Evolutionary conservation across 92 coral and sea anemone genomes (phyloP).

Genomic region (Phenganax marumi): DNA sequence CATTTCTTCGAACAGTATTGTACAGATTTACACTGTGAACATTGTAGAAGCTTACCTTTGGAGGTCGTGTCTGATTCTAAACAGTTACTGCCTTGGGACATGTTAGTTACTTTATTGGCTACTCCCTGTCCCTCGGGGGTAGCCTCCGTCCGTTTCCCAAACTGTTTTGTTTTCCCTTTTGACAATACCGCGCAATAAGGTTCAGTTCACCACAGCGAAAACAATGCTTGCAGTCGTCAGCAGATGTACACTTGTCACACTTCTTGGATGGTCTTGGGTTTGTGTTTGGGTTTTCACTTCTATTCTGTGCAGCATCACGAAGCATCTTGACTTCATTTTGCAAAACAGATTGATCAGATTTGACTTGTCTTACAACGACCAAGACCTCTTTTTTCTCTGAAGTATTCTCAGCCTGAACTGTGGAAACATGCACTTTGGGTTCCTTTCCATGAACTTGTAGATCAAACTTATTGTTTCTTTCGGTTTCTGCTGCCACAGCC

Average conservation of each 20-base stretch:
- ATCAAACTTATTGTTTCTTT: constrained; percentile 32
- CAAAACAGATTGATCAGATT: too few relatives aligned
- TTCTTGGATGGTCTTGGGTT: constrained; percentile 27
- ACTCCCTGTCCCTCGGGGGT: too few relatives aligned
- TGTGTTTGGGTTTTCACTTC: too few relatives aligned
- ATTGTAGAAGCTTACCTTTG: constrained; percentile 49
- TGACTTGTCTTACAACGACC: too few relatives aligned
- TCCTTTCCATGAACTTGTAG: constrained; percentile 8
- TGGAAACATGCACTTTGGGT: constrained; percentile 12
- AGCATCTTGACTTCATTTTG: too few relatives aligned
- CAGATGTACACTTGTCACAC: constrained; percentile 45
- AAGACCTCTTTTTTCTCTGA: too few relatives aligned
- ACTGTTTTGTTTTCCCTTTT: too few relatives aligned
- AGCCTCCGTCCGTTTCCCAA: constrained; percentile 58
- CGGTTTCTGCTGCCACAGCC: constrained; percentile 53
- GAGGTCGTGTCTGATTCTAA: constrained; percentile 42
- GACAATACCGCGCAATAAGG: constrained; percentile 48
- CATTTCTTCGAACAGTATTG: constrained; percentile 50
- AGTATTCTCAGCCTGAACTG: not conserved
- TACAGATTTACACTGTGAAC: constrained; percentile 52
- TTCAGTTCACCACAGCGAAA: constrained; percentile 54
- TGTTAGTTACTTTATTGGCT: too few relatives aligned
- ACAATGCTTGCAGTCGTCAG: constrained; percentile 49
- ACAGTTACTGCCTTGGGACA: constrained; percentile 63
- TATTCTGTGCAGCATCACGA: too few relatives aligned